phyloP scores from a whole-genome alignment of 2,797 vertebrate genomes.

The Ceryle rudis region DNA sequence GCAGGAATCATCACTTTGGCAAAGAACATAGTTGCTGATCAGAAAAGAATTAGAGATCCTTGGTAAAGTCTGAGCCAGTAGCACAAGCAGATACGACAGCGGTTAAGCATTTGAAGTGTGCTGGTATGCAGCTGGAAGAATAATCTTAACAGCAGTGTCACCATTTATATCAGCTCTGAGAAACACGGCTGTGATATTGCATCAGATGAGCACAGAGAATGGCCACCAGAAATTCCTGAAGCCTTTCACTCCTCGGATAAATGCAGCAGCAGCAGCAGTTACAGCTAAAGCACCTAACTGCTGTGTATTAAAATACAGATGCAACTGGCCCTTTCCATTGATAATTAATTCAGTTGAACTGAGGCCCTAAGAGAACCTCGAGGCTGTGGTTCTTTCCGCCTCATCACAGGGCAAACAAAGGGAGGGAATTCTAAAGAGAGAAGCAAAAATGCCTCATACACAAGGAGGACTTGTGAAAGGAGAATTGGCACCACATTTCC shows the following conservation, averaged over 20 bases:
- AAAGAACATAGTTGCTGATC: background rate
- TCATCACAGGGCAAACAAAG: background rate
- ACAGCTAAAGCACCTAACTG: background rate
- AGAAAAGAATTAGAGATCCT: background rate
- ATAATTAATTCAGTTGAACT: background rate
- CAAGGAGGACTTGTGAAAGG: background rate
- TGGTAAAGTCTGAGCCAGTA: background rate
- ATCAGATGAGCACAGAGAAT: background rate
- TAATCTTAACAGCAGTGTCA: background rate
- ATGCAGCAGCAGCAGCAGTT: background rate
- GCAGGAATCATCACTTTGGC: background rate
- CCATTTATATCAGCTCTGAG: background rate
- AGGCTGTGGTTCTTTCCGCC: background rate
- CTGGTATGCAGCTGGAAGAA: background rate
- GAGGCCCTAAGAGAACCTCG: background rate
- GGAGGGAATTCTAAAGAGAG: background rate
- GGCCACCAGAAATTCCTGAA: background rate
- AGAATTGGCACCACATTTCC: background rate
- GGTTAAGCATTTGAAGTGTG: background rate
- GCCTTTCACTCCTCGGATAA: background rate
- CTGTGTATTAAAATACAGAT: background rate
- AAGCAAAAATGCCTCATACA: background rate
- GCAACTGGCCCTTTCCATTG: background rate
- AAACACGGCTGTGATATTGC: background rate
- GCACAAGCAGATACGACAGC: background rate